A percentile compares a stretch with the other conserved stretches of the same genome.
phyloP scores from a whole-genome alignment of 1,140 invertebrate genomes.

The Zeugodacus cucurbitae region DNA sequence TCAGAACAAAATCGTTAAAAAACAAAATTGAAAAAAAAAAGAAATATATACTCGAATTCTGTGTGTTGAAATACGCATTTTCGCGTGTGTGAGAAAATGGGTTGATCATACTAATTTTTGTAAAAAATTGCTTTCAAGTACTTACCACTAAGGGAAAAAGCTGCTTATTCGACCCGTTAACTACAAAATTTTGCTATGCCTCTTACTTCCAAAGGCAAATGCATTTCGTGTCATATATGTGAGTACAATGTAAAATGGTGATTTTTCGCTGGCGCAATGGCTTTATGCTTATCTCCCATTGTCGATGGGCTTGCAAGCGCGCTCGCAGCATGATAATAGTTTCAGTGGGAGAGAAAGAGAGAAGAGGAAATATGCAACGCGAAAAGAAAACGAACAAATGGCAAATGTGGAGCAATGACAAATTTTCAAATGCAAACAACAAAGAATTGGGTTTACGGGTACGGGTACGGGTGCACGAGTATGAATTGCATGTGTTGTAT shows the following conservation, averaged over 20 bases:
- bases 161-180: not conserved
- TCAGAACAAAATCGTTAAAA: too few species aligned
- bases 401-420: not conserved
- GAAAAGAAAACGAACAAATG: constrained; percentile 4
- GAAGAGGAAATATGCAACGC: not conserved
- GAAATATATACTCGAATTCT: too few species aligned
- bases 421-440: not conserved
- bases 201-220: not conserved
- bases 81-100: not conserved
- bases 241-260: not conserved
- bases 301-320: not conserved
- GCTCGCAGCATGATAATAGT: constrained; percentile 9
- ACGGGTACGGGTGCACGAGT: not conserved
- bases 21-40: too few species aligned
- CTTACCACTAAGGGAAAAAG: constrained; percentile 14
- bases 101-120: not conserved
- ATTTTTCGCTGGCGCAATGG: not conserved
- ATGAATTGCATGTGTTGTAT: not conserved
- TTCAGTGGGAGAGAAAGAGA: not conserved
- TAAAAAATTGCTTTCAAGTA: not conserved
- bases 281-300: not conserved
- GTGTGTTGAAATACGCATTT: too few species aligned
- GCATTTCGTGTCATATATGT: not conserved
- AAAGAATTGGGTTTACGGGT: not conserved
- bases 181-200: not conserved